Evolutionary conservation across 2,888 invertebrate genomes (phyloP), one percentile per base, ranked within the genome.

Genomic region (Diarsia mendica): DNA sequence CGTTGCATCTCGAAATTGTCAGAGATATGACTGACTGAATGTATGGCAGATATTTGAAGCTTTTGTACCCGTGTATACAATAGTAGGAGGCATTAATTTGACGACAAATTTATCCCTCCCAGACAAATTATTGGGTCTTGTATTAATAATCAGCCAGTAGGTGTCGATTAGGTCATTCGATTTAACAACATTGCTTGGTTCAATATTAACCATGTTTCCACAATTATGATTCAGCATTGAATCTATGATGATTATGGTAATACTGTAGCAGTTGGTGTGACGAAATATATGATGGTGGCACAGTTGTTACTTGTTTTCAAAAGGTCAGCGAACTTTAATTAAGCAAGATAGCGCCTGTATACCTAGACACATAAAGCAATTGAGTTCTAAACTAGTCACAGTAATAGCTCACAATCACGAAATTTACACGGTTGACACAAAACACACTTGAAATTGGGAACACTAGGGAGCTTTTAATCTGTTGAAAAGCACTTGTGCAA

Each of bases 81-180:
- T 72, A 23, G 55, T 72, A 69, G 58, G 46, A 63, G 70, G 46
- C 48, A 76, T 75, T 75, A 65, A 67, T 63, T 76, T 68, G 55
- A 75, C n/a, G 15, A 70, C 46, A 28, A 76, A 82, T 69, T 79
- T 70, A 77, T 79, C 53, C 53, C 65, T 64, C 63, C 44, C 53
- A 77, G 70, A 81, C 79, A 78, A 85, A 82, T 84, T 80, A 80
- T 80, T 75, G 79, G 73, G 55, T 73, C 58, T 76, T 55, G 65
- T 80, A 80, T 79, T 83, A 84, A 70, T 82, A 82, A 86, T 70
- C 72, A 85, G 77, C 78, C 76, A 84, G 95, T 95, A 91, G 94
- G 94, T 87, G 93, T 89, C 85, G 93, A 92, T 95, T 95, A 94
- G 93, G 90, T 95, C 95, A 95, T 92, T 86, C 67, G 33, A 85